phyloP scores from a whole-genome alignment of 2,113 vertebrate genomes.

The Oreocharis arfaki region DNA sequence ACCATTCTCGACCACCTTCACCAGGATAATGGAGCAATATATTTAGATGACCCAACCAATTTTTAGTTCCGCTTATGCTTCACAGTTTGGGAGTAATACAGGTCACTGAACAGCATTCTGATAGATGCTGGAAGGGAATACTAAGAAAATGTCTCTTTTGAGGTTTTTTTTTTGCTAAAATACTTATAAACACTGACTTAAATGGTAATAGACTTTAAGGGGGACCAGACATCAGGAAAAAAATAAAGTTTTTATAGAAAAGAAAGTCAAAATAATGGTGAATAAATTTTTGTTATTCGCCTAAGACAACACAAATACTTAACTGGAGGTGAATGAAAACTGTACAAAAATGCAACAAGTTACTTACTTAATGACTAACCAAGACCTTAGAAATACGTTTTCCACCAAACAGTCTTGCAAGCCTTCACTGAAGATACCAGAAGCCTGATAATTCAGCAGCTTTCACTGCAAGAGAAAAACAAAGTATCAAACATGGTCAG shows the following conservation, averaged over 20 bases:
- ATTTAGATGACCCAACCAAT: neutral
- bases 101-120: neutral
- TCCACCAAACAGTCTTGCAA: neutral
- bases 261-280: neutral
- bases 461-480: conserved; percentile 10
- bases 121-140: neutral
- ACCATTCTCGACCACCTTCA: neutral
- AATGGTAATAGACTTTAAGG: neutral
- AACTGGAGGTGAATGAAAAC: neutral
- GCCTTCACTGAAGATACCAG: neutral
- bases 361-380: neutral
- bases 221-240: neutral
- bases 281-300: neutral
- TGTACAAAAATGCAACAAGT: neutral
- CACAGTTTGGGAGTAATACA: neutral
- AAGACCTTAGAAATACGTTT: neutral
- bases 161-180: neutral
- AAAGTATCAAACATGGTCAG: neutral
- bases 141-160: neutral
- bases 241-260: neutral
- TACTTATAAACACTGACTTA: neutral
- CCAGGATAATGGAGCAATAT: neutral
- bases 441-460: neutral
- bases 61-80: neutral
- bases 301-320: neutral